Evolutionary conservation across 30 jellyfish, hydroid and myxozoan genomes (phyloP).

Genomic region (Catostylus mosaicus): DNA sequence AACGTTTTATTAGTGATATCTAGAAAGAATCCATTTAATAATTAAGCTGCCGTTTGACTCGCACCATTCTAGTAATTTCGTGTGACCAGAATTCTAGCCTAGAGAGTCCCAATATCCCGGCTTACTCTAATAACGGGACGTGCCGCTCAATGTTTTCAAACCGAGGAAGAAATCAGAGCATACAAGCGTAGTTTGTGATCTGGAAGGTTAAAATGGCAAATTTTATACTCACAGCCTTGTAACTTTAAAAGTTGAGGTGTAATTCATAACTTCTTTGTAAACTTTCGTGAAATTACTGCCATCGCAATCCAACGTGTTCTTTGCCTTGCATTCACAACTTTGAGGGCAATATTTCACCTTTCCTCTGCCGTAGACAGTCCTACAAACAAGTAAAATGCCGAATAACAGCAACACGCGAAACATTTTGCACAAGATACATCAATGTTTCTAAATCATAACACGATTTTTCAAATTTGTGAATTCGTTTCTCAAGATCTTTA

Average conservation of each 20-base stretch:
- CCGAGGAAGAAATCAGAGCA: no score
- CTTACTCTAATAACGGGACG: no score
- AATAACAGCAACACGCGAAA: not conserved
- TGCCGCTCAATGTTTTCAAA: no score
- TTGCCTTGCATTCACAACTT: slow-evolving; percentile 39
- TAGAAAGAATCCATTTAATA: no score
- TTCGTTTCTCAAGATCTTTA: not conserved
- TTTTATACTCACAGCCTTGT: slow-evolving; percentile 46
- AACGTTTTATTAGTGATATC: no score
- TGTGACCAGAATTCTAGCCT: no score
- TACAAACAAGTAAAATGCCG: not conserved
- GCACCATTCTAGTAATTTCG: no score
- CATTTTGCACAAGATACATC: not conserved
- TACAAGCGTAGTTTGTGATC: no score
- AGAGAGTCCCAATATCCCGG: no score
- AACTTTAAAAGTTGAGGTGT: slow-evolving; percentile 47
- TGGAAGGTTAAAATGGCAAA: not conserved
- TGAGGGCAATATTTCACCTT: slow-evolving; percentile 37
- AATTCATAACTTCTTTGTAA: slow-evolving; percentile 7
- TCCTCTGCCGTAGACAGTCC: slow-evolving; percentile 11
- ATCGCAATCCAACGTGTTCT: slow-evolving; percentile 51
- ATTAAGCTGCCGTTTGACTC: no score
- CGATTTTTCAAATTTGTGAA: not conserved
- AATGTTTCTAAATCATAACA: not conserved
- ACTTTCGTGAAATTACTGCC: slow-evolving; percentile 44